Evolutionary conservation across 2,113 vertebrate genomes (phyloP), one percentile per base, ranked within the genome.

Genomic region (Eptesicus fuscus): DNA sequence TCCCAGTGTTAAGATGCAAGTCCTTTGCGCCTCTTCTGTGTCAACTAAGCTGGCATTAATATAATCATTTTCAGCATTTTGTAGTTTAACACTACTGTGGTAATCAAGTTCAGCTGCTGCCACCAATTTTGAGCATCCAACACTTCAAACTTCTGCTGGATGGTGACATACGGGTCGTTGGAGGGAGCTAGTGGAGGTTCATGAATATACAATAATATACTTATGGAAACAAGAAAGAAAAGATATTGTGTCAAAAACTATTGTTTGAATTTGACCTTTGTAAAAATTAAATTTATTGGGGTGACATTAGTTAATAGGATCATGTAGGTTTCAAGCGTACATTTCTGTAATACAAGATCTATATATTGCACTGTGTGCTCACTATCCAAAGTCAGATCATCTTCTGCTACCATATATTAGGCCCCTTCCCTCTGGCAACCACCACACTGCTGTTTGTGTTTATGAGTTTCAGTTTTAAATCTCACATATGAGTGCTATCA

Each of bases 41-140:
- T 98, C 97, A 74, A 99, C 99, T 91, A 99, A 98, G 97, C 99
- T 99, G 97, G 99, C 99, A 97, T 99, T 99, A 97, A 99, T 99
- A 97, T 99, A 99, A 98, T 99, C 99, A 97, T 99, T 99, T 86
- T 99, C 99, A 0, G 98, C 97, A 95, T 99, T 99, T 97, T 99
- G 98, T 91, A 99, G 98, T 97, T 99, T 99, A 91, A 99, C 99
- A 93, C 99, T 99, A 98, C 99, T 99, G 97, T 99, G 99, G 97
- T 99, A 99, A 97, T 99, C 99, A 99, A 97, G 96, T 99, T 99
- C n/a, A 99, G 98, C 96, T 99, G 99, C 93, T 99, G 99, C 99
- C 99, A 99, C 96, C 98, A 97, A 91, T 98, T 99, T 59, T 98
- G 98, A 61, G 98, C 98, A 78, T 99, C 99, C 78, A 99, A 98